Evolutionary conservation across 2,797 vertebrate species (phyloP), one percentile per base, ranked within the genome.

Genomic region (Staurois parvus): DNA sequence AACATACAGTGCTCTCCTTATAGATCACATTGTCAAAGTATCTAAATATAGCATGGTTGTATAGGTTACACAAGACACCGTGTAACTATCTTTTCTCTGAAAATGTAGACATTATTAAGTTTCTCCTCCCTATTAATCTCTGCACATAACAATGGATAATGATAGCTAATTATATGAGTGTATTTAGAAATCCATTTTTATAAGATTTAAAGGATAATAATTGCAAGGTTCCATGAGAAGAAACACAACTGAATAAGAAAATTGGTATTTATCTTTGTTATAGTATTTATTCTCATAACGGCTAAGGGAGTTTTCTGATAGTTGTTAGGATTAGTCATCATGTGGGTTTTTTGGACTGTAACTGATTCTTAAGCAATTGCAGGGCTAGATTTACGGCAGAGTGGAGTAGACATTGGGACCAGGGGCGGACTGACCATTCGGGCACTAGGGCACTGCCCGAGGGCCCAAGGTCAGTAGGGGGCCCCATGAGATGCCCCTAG

Each of bases 91-190:
- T 73, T 72, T 72, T 24, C 73, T 73, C 79, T 73, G 52, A 8
- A 59, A 56, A 72, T 37, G 29, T 26, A 56, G 13, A 40, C n/a
- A 15, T 48, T 28, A 72, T 72, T 56, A n/a, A n/a, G 32, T 64
- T 62, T 21, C 12, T 30, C 79, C 79, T 72, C 52, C 52, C 28
- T 81, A n/a, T 62, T 81, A 72, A 72, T 81, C 32, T 21, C 72
- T n/a, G 28, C 26, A 19, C 28, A 75, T 19, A 67, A 83, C 56
- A 83, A 83, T 83, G 42, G 81, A 76, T 83, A 83, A 83, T 83
- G 62, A 68, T 76, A 28, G 72, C 24, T 83, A 67, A 83, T 83
- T 83, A 83, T 52, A 45, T 37, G 42, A 21, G 37, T 52, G 81
- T 17, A 83, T 83, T 75, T 75, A 81, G 48, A 68, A 24, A 45